Evolutionary conservation across 2,888 invertebrate species (phyloP), one percentile per base, ranked within the genome.

Genomic region (Pristionchus fissidentatus): DNA sequence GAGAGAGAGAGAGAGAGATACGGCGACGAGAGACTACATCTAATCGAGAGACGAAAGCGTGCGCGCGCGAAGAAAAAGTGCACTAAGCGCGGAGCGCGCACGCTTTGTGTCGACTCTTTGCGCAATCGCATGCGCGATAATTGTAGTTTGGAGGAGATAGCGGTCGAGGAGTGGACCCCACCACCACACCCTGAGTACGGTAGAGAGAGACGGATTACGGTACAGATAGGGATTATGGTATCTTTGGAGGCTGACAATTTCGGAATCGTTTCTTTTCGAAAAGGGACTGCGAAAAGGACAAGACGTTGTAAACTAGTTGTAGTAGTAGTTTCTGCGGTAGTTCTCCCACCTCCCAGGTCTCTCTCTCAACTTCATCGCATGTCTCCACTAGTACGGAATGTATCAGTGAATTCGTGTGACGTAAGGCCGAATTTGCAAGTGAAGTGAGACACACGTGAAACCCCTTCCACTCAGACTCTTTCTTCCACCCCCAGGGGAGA

Each of bases 101-200:
- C 8, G 66, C n/a, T n/a, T n/a, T 2, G 13, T 66, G 66, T 38
- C 38, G 66, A 66, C 35, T 38, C 38, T 66, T 32, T 5, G 38
- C 15, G 22, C 7, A 38, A 13, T 22, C 38, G 38, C 29, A 38
- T 22, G 66, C 22, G 66, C 35, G 38, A 66, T 35, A 66, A 22
- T 35, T 38, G 22, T 66, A 66, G 66, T 66, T 66, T 66, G 38
- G 66, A 66, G 66, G 38, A 22, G 38, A 35, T 22, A 66, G 26
- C 38, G 66, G 66, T 5, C 66, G 38, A 35, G 35, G 66, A 38
- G 38, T 66, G 66, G 66, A 66, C 66, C 60, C 66, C 66, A 66
- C 66, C 66, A 35, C 38, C 66, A 13, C 66, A 66, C 66, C 35
- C 8, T 60, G n/a, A n/a, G n/a, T n/a, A n/a, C n/a, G n/a, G n/a